A percentile compares a stretch with the other conserved stretches of the same genome.
Evolutionary conservation across 2,888 invertebrate species (phyloP).

Genomic region (Heliconius charithonia): DNA sequence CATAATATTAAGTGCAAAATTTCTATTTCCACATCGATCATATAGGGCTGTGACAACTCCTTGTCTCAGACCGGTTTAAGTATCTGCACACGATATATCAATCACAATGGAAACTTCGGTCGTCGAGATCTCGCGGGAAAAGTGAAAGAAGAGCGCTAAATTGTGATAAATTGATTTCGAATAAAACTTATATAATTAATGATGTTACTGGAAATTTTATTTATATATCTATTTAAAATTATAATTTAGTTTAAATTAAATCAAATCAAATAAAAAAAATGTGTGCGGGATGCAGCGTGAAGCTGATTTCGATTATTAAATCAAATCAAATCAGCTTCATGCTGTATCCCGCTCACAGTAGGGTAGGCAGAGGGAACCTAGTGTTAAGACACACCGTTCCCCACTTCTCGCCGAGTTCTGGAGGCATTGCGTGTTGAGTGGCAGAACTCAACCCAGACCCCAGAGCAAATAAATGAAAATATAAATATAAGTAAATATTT

Average conservation of each 20-base stretch:
- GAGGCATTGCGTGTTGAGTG: too few relatives aligned
- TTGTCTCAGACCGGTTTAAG: slow-evolving; percentile 23
- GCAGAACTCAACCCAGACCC: too few relatives aligned
- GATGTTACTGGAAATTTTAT: background rate
- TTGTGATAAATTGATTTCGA: slow-evolving; percentile 32
- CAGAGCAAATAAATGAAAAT: too few relatives aligned
- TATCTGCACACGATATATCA: slow-evolving; percentile 61
- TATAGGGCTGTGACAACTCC: slow-evolving; percentile 31
- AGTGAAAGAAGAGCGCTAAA: slow-evolving; percentile 33
- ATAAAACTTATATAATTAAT: slow-evolving; percentile 22
- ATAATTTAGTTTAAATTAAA: background rate
- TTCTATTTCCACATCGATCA: slow-evolving; percentile 22
- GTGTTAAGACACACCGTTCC: too few relatives aligned
- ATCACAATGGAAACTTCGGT: slow-evolving; percentile 60
- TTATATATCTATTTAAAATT: background rate
- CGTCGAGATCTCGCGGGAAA: slow-evolving; percentile 47
- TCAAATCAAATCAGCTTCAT: too few relatives aligned
- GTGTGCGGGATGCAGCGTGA: too few relatives aligned
- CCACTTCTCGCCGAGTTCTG: too few relatives aligned
- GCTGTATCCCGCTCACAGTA: too few relatives aligned
- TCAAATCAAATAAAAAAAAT: too few relatives aligned
- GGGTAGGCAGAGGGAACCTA: too few relatives aligned
- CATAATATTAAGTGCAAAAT: background rate
- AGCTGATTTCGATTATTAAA: too few relatives aligned
- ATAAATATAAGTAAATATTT: too few relatives aligned